Evolutionary conservation across 1,140 invertebrate species (phyloP).

Genomic region (Neotoxoptera formosana): DNA sequence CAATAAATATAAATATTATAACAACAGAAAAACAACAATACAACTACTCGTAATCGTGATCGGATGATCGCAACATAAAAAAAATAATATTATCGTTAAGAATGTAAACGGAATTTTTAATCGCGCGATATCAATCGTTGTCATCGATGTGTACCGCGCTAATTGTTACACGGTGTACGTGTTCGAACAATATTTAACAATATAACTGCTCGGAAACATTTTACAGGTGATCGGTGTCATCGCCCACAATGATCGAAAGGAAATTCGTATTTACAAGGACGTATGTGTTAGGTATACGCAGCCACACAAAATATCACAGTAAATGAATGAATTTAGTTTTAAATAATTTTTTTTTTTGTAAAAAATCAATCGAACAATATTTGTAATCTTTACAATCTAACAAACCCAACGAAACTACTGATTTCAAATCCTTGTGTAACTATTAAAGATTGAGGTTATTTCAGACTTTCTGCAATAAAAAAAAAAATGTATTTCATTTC

Average conservation of each 20-base stretch:
- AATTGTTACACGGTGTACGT: constrained; percentile 23
- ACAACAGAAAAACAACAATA: constrained; percentile 19
- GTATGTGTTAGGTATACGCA: not conserved
- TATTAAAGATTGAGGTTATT: not conserved
- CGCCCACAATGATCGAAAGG: not conserved
- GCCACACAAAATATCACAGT: not conserved
- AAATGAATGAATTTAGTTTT: not conserved
- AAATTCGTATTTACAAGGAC: not conserved
- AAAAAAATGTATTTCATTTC: no score
- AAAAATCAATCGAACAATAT: not conserved
- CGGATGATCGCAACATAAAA: not conserved
- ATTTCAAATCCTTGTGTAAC: not conserved
- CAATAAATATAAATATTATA: not conserved
- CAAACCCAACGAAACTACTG: not conserved
- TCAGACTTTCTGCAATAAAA: not conserved
- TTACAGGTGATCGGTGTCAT: not conserved
- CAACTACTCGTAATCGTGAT: not conserved
- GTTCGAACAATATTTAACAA: not conserved
- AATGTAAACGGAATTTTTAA: constrained; percentile 21
- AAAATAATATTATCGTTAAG: not conserved
- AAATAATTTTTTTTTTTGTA: not conserved
- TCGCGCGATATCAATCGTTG: not conserved
- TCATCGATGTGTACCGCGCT: not conserved
- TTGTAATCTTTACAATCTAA: not conserved
- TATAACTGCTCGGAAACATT: not conserved